Evolutionary conservation across 2,888 invertebrate species (phyloP), one percentile per base, ranked within the genome.

Genomic region (Bellardia bayeri): DNA sequence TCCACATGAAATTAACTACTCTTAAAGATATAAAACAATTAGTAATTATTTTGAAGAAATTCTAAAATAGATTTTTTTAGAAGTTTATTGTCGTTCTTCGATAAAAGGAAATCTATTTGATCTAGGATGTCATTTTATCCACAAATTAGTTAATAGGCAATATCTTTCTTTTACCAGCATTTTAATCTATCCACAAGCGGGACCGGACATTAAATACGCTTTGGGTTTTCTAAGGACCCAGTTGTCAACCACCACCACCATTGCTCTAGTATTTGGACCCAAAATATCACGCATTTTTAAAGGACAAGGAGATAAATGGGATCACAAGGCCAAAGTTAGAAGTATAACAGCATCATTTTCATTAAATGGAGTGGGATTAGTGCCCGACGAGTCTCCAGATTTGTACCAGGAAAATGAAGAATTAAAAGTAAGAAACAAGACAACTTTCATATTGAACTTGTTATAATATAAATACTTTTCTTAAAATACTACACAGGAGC

Each of bases 161-260:
- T 69, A 9, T 33, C n/a, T n/a, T 23, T n/a, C 9, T 63, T 85
- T 23, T 23, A 23, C 16, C 88, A 98, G 98, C 94, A 95, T 98
- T 91, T 95, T 97, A 92, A 96, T 98, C 90, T 95, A 98, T 91
- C 98, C 98, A 4, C 95, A 95, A 91, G 98, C 98, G 80, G 98
- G 98, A 23, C 98, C 98, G 14, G 98, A 98, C 93, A 96, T 98
- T 90, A 97, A 98, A 93, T 98, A 98, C 92, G 95, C 98, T 69
- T 95, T 98, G 88, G 98, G 98, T 64, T 98, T 98, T 93, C 95
- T 98, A 89, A 96, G 98, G 91, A 98, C 98, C 0, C 98, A 98
- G 92, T 94, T 98, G 68, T 98, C 98, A 45, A 98, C 98, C 5
- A 97, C 98, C 6, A 97, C 98, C 63, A 94, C 93, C 33, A 93